A percentile compares a stretch with the other conserved stretches of the same genome.
phyloP scores from a whole-genome alignment of 2,113 vertebrate species.

The Albula goreensis region DNA sequence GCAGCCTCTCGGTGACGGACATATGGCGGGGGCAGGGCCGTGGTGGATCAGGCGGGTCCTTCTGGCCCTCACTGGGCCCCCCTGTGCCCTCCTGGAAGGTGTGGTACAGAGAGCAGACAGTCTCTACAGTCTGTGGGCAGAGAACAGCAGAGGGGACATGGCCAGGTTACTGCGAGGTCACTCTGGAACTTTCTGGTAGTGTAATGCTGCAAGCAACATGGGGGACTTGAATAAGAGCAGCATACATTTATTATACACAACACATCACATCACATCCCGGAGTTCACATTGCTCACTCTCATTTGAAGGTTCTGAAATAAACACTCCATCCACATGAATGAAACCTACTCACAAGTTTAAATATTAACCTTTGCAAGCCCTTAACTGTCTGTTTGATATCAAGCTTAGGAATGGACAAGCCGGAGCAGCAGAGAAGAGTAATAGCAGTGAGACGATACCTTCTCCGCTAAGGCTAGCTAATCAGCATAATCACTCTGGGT shows the following conservation, averaged over 20 bases:
- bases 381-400: neutral
- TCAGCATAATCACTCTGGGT: neutral
- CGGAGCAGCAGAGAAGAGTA: neutral
- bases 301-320: neutral
- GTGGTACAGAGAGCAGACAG: constrained; percentile 65
- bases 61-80: constrained; percentile 45
- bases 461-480: neutral
- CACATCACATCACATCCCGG: neutral
- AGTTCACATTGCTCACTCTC: neutral
- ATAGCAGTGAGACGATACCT: neutral
- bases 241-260: neutral
- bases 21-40: constrained; percentile 78
- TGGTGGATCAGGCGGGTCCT: constrained; percentile 57
- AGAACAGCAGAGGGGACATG: neutral
- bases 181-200: neutral
- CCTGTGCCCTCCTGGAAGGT: constrained; percentile 65
- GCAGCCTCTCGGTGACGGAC: constrained; percentile 82
- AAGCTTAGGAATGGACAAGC: neutral
- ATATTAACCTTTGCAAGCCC: neutral
- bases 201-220: neutral
- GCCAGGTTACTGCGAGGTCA: neutral
- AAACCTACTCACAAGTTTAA: neutral
- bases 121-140: constrained; percentile 73
- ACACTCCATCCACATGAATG: neutral
- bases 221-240: neutral